A percentile compares a stretch with the other conserved stretches of the same genome.
These are phyloP conservation scores for Drosophila burlai DNA, from an alignment of 1,140 invertebrate genomes.

Conservation along the genomic window DNA sequence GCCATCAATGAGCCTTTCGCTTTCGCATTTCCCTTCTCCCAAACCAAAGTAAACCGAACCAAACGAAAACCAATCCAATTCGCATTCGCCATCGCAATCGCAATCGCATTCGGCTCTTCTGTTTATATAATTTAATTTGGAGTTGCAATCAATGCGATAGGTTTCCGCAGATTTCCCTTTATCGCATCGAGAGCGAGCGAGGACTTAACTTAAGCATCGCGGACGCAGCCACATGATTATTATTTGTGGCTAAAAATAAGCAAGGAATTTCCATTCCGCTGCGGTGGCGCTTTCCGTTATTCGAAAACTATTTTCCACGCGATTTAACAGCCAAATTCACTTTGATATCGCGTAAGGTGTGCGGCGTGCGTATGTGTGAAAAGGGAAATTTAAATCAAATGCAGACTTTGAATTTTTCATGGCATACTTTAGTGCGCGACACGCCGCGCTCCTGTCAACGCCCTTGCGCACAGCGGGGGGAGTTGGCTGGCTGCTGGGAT, in stretches of 20 bases:
- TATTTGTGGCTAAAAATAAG: slow-evolving; percentile 69
- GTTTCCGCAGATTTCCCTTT: slow-evolving; percentile 55
- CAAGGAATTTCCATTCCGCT: slow-evolving; percentile 30
- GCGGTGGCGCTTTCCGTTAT: slow-evolving; percentile 38
- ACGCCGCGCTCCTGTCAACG: slow-evolving; percentile 43
- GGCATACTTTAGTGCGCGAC: slow-evolving; percentile 63
- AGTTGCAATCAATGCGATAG: slow-evolving; percentile 76
- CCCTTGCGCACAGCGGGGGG: slow-evolving; percentile 20
- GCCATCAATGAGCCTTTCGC: slow-evolving; percentile 52
- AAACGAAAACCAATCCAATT: slow-evolving; percentile 28
- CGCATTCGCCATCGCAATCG: slow-evolving; percentile 22
- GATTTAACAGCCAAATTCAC: slow-evolving; percentile 75
- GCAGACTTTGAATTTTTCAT: slow-evolving; percentile 78
- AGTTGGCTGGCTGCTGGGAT: neutral
- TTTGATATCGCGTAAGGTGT: slow-evolving; percentile 65
- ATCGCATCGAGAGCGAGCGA: slow-evolving; percentile 16
- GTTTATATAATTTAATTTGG: slow-evolving; percentile 82
- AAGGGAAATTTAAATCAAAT: slow-evolving; percentile 79
- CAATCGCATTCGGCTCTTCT: slow-evolving; percentile 51
- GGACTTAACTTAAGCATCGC: slow-evolving; percentile 47
- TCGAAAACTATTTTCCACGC: slow-evolving; percentile 74
- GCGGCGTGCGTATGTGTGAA: slow-evolving; percentile 53
- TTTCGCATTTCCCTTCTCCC: slow-evolving; percentile 21
- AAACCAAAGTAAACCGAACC: neutral
- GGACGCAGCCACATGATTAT: slow-evolving; percentile 47